These are phyloP conservation scores for Drosophila melanogaster DNA, from an alignment of 1,140 invertebrate species.

Conservation along the genomic window Release_6_plus_ISO1_MT NT_033779.5:17440001-17440500, in stretches of 20 bases:
- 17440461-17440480: constrained; percentile 77
- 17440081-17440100: constrained; percentile 80
- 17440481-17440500: constrained; percentile 86
- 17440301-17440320: constrained; percentile 52
- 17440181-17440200: constrained; percentile 87
- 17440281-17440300: constrained; percentile 39
- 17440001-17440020: constrained; percentile 80
- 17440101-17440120: constrained; percentile 71
- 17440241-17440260: constrained; percentile 86
- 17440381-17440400: constrained; percentile 67
- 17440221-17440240: constrained; percentile 85
- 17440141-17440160: constrained; percentile 62
- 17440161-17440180: constrained; percentile 71
- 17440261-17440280: constrained; percentile 85
- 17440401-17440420: constrained; percentile 68
- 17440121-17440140: constrained; percentile 77
- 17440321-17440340: constrained; percentile 9
- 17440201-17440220: constrained; percentile 86
- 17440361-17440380: constrained; percentile 68
- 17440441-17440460: constrained; percentile 37
- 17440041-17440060: constrained; percentile 83
- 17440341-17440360: constrained; percentile 54
- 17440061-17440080: constrained; percentile 82
- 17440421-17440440: constrained; percentile 44
- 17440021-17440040: constrained; percentile 83